These are phyloP conservation scores for Macroramphosus scolopax DNA, from an alignment of 2,797 vertebrate genomes.

Conservation along the genomic window DNA sequence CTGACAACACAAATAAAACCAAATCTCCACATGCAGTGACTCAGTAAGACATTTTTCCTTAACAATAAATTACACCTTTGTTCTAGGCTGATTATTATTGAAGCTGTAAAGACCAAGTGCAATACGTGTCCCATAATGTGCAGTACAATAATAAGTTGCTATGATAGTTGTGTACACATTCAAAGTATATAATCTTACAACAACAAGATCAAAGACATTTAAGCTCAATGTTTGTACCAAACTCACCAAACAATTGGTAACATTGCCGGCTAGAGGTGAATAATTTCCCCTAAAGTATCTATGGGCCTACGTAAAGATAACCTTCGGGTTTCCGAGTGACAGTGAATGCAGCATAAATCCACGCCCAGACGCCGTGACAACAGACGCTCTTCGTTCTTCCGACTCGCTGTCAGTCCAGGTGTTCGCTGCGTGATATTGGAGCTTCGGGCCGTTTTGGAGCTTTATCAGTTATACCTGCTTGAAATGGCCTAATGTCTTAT, in stretches of 20 bases:
- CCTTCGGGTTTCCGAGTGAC: slow-evolving; percentile 3
- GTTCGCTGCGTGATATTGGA: slow-evolving; percentile 52
- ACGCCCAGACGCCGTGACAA: slow-evolving; percentile 62
- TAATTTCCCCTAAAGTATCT: not conserved
- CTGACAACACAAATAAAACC: not conserved
- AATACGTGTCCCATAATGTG: not conserved
- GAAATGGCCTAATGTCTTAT: slow-evolving; percentile 36
- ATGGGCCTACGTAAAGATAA: not conserved
- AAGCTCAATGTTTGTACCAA: not conserved
- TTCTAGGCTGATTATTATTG: too few relatives aligned
- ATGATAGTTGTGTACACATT: too few relatives aligned
- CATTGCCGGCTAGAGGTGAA: too few relatives aligned
- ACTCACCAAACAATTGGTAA: too few relatives aligned
- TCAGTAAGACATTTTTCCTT: too few relatives aligned
- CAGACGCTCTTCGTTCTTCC: slow-evolving; percentile 24
- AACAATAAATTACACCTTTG: too few relatives aligned
- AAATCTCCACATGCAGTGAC: not conserved
- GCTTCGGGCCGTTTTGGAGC: slow-evolving; percentile 24
- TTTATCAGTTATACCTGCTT: slow-evolving; percentile 6
- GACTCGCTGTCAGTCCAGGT: slow-evolving; percentile 68
- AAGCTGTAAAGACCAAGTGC: not conserved
- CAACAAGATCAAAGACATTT: too few relatives aligned
- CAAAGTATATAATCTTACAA: too few relatives aligned
- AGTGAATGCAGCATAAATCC: slow-evolving; percentile 40
- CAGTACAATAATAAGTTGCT: not conserved